Conservation (phyloP, 2,113 vertebrate genomes). For the Paradisaea rubra region DNA sequence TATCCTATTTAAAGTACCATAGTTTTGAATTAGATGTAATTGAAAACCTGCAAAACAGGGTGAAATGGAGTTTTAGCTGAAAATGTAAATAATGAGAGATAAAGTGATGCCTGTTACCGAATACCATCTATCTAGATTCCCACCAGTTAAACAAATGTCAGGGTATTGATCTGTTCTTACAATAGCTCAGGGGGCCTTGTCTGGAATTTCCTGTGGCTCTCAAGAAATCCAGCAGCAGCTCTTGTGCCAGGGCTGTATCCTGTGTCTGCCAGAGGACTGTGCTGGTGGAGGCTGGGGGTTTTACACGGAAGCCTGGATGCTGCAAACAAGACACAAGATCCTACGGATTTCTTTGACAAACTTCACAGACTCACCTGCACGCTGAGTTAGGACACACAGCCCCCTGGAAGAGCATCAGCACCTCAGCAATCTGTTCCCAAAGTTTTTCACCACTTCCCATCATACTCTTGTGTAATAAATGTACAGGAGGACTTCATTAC, state of each 20-base stretch:
- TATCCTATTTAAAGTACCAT: background rate
- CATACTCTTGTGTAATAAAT: accelerated
- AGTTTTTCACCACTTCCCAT: background rate
- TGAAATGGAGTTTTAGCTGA: constrained; percentile 17
- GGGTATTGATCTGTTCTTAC: constrained; percentile 24
- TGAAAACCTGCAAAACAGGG: constrained; percentile 29
- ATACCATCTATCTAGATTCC: background rate
- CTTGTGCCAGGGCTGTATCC: background rate
- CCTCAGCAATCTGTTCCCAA: background rate
- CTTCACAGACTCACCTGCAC: accelerated
- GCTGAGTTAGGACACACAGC: accelerated
- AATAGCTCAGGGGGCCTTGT: background rate
- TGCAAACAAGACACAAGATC: background rate
- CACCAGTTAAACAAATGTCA: constrained; percentile 51
- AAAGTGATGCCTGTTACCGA: constrained; percentile 19
- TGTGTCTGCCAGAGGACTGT: background rate
- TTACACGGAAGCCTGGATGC: background rate
- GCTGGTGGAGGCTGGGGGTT: background rate
- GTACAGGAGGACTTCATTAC: accelerated
- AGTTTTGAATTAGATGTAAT: constrained; percentile 26
- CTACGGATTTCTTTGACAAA: background rate
- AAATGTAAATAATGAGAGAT: constrained; percentile 43
- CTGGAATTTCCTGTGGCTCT: background rate
- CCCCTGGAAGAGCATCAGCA: background rate
- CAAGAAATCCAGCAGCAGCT: background rate